Conservation (phyloP, 2,797 vertebrate genomes). For the Antennarius maculatus region DNA sequence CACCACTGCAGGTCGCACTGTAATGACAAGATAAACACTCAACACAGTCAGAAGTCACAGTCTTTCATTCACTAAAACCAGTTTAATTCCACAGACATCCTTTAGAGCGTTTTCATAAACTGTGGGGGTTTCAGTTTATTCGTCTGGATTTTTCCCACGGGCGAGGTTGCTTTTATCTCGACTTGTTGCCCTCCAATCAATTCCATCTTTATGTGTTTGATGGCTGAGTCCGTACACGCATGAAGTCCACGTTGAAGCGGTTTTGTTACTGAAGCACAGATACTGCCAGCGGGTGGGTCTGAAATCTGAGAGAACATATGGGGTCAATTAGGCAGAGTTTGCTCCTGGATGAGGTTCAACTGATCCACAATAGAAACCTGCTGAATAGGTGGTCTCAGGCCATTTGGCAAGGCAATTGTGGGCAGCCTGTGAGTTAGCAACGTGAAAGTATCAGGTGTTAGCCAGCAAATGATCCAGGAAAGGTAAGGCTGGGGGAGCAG, state of each 20-base stretch:
- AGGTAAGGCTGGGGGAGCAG: slow-evolving; percentile 73
- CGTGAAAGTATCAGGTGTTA: slow-evolving; percentile 83
- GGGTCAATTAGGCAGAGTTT: slow-evolving; percentile 80
- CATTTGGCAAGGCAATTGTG: slow-evolving; percentile 81
- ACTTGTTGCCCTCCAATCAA: slow-evolving; percentile 53
- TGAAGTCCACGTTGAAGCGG: slow-evolving; percentile 48
- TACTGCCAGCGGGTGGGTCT: slow-evolving; percentile 66
- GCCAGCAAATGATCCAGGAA: slow-evolving; percentile 80
- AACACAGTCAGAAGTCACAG: slow-evolving; percentile 28
- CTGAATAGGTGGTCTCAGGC: slow-evolving; percentile 82
- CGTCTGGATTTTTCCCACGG: neutral
- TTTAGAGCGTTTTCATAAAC: slow-evolving; percentile 15
- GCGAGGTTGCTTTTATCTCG: slow-evolving; percentile 37
- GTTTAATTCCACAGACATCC: slow-evolving; percentile 17
- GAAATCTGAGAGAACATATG: slow-evolving; percentile 80
- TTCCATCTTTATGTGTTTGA: slow-evolving; percentile 59
- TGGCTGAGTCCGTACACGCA: slow-evolving; percentile 28
- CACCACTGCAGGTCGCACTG: slow-evolving; percentile 44
- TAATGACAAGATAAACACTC: slow-evolving; percentile 52
- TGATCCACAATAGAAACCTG: slow-evolving; percentile 75
- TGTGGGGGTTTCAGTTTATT: slow-evolving; percentile 11
- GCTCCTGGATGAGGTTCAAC: slow-evolving; percentile 78
- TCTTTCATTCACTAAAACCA: slow-evolving; percentile 46
- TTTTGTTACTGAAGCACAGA: slow-evolving; percentile 57
- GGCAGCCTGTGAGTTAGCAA: slow-evolving; percentile 71